phyloP scores from a whole-genome alignment of 2,797 vertebrate genomes.

The Chaenodraco wilsoni region DNA sequence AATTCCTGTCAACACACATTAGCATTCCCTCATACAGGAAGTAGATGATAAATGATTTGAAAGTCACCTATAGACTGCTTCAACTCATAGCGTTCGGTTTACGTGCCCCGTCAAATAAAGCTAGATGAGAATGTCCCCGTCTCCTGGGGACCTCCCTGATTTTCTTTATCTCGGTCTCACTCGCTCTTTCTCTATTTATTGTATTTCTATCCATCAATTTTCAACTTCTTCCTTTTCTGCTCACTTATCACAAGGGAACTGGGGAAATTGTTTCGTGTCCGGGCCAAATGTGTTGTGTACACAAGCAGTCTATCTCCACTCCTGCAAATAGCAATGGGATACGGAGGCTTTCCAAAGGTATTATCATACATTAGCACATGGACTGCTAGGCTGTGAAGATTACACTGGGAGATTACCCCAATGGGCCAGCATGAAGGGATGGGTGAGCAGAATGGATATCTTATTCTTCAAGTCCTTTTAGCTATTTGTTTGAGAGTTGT shows the following conservation, averaged over 20 bases:
- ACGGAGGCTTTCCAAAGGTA: slow-evolving; percentile 28
- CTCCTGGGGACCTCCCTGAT: neutral
- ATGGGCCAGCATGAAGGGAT: neutral
- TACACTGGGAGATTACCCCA: slow-evolving; percentile 15
- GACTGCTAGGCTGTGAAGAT: slow-evolving; percentile 24
- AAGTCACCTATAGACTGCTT: neutral
- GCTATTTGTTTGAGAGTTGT: neutral
- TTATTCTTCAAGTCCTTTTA: neutral
- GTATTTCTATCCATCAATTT: slow-evolving; percentile 18
- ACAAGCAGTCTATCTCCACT: slow-evolving; percentile 18
- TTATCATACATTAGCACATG: slow-evolving; percentile 38
- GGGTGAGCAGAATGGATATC: slow-evolving; percentile 5
- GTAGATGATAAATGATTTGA: slow-evolving; percentile 13
- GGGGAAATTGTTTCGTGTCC: slow-evolving; percentile 30
- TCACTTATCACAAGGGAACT: slow-evolving; percentile 10
- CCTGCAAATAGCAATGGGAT: slow-evolving; percentile 24
- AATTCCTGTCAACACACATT: slow-evolving; percentile 10
- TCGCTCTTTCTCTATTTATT: neutral
- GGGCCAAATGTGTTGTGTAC: slow-evolving; percentile 14
- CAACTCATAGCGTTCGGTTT: neutral
- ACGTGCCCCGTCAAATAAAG: slow-evolving; percentile 13
- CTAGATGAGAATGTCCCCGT: neutral
- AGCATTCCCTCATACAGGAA: slow-evolving; percentile 2
- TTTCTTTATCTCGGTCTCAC: neutral
- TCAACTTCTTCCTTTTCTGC: neutral